Evolutionary conservation across 2,797 vertebrate species (phyloP).

Genomic region (Zalophus californianus): DNA sequence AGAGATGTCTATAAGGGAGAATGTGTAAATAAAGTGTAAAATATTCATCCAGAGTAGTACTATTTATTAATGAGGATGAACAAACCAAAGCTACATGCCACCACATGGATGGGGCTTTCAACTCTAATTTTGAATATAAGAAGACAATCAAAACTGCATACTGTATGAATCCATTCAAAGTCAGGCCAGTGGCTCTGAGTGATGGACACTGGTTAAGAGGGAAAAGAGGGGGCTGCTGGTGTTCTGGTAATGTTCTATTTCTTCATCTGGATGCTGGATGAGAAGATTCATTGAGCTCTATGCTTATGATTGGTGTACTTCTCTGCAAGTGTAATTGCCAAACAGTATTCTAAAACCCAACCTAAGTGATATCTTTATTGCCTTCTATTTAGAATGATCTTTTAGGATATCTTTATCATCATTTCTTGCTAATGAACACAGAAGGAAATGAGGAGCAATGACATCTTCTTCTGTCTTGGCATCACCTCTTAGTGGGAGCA

Average conservation of each 20-base stretch:
- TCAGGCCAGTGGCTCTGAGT: background rate
- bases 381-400: background rate
- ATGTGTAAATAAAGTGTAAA: background rate
- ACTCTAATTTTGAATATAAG: background rate
- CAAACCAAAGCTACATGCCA: background rate
- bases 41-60: background rate
- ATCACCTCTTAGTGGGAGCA: background rate
- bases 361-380: background rate
- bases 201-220: background rate
- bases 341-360: background rate
- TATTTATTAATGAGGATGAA: background rate
- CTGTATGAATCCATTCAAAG: background rate
- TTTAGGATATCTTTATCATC: background rate
- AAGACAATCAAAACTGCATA: background rate
- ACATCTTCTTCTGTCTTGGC: background rate
- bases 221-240: background rate
- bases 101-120: background rate
- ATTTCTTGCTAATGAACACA: background rate
- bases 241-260: background rate
- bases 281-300: background rate
- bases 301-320: background rate
- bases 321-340: background rate
- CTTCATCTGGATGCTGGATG: background rate
- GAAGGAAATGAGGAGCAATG: background rate
- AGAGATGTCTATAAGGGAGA: background rate